A percentile compares a stretch with the other conserved stretches of the same genome.
Conservation (phyloP, 2,113 vertebrate genomes). For the Eulacestoma nigropectus region DNA sequence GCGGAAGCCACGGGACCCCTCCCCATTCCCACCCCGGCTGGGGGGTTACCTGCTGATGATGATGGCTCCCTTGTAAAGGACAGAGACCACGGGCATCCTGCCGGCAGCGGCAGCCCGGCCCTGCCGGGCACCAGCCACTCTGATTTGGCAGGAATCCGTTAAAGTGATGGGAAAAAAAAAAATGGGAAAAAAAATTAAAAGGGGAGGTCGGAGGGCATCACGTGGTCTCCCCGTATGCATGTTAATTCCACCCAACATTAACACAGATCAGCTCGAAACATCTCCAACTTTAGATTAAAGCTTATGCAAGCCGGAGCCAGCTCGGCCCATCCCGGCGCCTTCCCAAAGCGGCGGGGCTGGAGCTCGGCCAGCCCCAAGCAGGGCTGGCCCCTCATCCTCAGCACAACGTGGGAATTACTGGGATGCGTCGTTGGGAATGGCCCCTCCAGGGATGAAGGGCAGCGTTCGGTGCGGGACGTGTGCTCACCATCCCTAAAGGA, state of each 20-base stretch:
- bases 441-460: neutral
- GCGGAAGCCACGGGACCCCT: neutral
- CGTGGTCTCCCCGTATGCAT: slow-evolving; percentile 31
- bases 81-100: slow-evolving; percentile 33
- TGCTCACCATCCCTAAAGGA: neutral
- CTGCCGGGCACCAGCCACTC: neutral
- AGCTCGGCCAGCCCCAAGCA: neutral
- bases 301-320: slow-evolving; percentile 36
- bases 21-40: rapidly evolving
- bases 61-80: slow-evolving; percentile 63
- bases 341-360: rapidly evolving
- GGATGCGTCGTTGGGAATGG: rapidly evolving
- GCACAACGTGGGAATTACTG: rapidly evolving
- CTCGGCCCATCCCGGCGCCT: neutral
- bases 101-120: neutral
- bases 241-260: slow-evolving; percentile 61
- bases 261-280: slow-evolving; percentile 57
- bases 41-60: slow-evolving; percentile 58
- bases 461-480: rapidly evolving
- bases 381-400: rapidly evolving
- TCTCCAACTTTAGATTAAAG: slow-evolving; percentile 64
- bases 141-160: neutral
- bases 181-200: neutral
- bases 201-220: neutral
- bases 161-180: neutral